Base-by-base conservation (phyloP, 2,797 vertebrate genomes). In the Gadopsis bispinosus region DNA sequence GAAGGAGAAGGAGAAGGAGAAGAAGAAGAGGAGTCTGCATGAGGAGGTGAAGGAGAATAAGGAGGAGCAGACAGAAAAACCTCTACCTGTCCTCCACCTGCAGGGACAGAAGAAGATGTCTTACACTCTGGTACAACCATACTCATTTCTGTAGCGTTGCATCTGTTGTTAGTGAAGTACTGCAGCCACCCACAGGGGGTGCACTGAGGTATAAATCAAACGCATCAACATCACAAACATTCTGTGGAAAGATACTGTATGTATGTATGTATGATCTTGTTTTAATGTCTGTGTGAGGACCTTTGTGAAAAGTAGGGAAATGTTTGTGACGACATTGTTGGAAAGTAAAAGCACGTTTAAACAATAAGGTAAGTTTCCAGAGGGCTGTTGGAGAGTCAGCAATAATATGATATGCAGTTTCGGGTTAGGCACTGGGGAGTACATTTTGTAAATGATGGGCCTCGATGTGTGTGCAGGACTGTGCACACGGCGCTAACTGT, bases 401-500 rank as follows among this genome's bases (percentile, higher is more conserved):
- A 13, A 16, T 50, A n/a, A 11, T 4, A 4, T n/a, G 3, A n/a
- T 8, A n/a, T 11, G n/a, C 4, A 4, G 9, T 50, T n/a, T 50
- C 3, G 3, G 47, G 19, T 20, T 20, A 20, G 1, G 13, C 5
- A 20, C 39, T 59, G 35, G 7, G 7, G 12, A 41, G 8, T 19
- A 48, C 4, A 4, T 9, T 50, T 50, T 10, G 2, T 9, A 8
- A 20, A 35, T 22, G 5, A 22, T 3, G 7, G 22, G 43, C 7
- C 8, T 63, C 22, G 16, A 41, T 65, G 64, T 65, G 45, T 67
- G 53, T 59, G n/a, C 84, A 98, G 98, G 94, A 91, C 83, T 99
- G 97, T 89, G 73, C 22, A 1, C 74, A 81, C 3, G 95, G 94
- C 3, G 92, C 96, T 0, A 94, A 3, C 26, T 99, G 98, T 47